Conservation (phyloP, 2,888 invertebrate genomes). For the Neoitamus cyanurus region DNA sequence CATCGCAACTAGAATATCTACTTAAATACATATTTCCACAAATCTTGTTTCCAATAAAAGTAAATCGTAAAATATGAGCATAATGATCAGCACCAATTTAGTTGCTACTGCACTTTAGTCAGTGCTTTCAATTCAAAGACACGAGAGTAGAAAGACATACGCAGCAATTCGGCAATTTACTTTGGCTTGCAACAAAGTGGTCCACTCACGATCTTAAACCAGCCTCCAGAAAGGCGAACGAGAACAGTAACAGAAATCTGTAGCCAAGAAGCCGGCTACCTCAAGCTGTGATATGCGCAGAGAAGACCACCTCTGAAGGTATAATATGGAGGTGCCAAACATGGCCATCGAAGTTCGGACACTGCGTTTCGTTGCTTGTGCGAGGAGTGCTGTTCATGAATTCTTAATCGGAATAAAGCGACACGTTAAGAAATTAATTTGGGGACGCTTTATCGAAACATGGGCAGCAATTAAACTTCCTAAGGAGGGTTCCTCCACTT, state of each 20-base stretch:
- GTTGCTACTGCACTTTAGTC: background rate
- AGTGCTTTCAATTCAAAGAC: too few species aligned
- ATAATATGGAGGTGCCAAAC: slow-evolving; percentile 35
- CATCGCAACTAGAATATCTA: too few species aligned
- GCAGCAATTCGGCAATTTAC: background rate
- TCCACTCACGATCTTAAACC: background rate
- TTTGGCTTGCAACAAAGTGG: background rate
- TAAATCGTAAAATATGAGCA: background rate
- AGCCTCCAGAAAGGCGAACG: background rate
- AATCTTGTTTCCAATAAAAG: background rate
- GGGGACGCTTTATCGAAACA: slow-evolving; percentile 50
- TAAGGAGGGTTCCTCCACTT: slow-evolving; percentile 1
- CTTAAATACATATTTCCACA: too few species aligned
- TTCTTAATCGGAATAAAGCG: slow-evolving; percentile 49
- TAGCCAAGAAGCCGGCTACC: slow-evolving; percentile 9
- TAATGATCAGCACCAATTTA: background rate
- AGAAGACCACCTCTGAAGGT: slow-evolving; percentile 37
- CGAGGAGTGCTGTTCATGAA: slow-evolving; percentile 40
- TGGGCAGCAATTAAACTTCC: slow-evolving; percentile 49
- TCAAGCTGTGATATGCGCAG: slow-evolving; percentile 8
- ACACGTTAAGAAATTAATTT: slow-evolving; percentile 52
- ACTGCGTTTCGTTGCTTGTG: background rate
- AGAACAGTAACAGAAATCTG: background rate
- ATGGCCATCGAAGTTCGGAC: slow-evolving; percentile 43
- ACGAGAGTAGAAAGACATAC: too few species aligned